phyloP scores from a whole-genome alignment of 2,113 vertebrate genomes.

The Gnathonemus longibarbis region DNA sequence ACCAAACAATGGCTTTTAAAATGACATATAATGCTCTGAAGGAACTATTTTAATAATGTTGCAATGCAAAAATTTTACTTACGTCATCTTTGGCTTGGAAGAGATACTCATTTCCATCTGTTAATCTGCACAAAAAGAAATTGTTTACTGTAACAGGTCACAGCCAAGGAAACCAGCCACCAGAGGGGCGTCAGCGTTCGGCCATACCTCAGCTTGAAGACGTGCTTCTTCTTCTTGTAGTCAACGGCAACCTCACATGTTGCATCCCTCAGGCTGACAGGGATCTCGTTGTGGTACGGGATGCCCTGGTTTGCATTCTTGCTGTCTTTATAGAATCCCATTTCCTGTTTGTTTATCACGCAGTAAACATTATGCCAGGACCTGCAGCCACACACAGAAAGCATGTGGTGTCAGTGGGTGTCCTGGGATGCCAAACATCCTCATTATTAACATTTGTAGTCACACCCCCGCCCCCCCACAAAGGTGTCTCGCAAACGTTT shows the following conservation, averaged over 20 bases:
- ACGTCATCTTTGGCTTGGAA: constrained; percentile 99
- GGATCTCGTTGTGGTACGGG: constrained; percentile 80
- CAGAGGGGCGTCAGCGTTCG: background rate
- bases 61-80: constrained; percentile 48
- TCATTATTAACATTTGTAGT: background rate
- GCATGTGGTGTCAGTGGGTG: background rate
- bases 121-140: constrained; percentile 63
- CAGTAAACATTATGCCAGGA: constrained; percentile 97
- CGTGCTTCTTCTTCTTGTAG: constrained; percentile 97
- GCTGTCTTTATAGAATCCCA: constrained; percentile 91
- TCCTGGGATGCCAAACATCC: background rate
- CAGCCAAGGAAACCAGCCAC: background rate
- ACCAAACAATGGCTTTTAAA: background rate
- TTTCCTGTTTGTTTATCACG: constrained; percentile 83
- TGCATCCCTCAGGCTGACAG: constrained; percentile 78
- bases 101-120: constrained; percentile 92
- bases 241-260: constrained; percentile 81
- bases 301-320: constrained; percentile 81
- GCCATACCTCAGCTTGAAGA: constrained; percentile 87
- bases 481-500: background rate
- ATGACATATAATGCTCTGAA: background rate
- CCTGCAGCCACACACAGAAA: constrained; percentile 47
- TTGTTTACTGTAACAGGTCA: background rate
- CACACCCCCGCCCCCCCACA: background rate
- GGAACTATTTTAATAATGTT: background rate